Percentiles rank a stretch among this genome's conserved stretches.
These are phyloP conservation scores for Panagrolaimus sp. DNA, from an alignment of 1,140 invertebrate genomes.

Conservation along the genomic window DNA sequence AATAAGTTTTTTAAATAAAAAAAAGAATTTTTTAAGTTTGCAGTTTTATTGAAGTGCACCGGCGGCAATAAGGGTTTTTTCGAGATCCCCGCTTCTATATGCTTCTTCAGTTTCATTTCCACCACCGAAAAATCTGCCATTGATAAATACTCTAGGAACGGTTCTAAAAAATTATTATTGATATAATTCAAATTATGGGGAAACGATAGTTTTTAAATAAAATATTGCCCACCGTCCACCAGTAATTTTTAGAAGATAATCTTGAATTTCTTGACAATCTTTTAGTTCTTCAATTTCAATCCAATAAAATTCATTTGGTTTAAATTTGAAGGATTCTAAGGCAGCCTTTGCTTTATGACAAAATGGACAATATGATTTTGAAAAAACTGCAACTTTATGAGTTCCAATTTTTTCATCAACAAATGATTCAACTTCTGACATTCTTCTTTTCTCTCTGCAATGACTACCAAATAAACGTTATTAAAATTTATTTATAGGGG, in stretches of 20 bases:
- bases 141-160: conserved; percentile 83
- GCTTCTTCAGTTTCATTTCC: conserved; percentile 40
- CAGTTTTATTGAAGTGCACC: conserved; percentile 26
- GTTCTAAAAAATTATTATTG: too few species aligned
- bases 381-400: conserved; percentile 76
- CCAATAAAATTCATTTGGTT: conserved; percentile 68
- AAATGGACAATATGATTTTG: conserved; percentile 80
- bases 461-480: too few species aligned
- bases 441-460: too few species aligned
- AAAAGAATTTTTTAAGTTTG: neutral
- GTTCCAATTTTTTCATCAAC: conserved; percentile 31
- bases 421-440: conserved; percentile 18
- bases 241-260: conserved; percentile 72
- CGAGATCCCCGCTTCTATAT: conserved; percentile 23
- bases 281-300: conserved; percentile 76
- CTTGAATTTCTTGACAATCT: conserved; percentile 74
- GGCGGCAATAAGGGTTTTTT: conserved; percentile 29
- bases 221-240: conserved; percentile 65
- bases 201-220: neutral
- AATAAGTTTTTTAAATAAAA: conserved; percentile 9
- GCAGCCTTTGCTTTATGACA: conserved; percentile 74
- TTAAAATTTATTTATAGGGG: too few species aligned
- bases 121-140: conserved; percentile 75
- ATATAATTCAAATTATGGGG: neutral
- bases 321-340: conserved; percentile 39